These are phyloP conservation scores for Pteruthius melanotis DNA, from an alignment of 2,113 vertebrate species.

Conservation along the genomic window DNA sequence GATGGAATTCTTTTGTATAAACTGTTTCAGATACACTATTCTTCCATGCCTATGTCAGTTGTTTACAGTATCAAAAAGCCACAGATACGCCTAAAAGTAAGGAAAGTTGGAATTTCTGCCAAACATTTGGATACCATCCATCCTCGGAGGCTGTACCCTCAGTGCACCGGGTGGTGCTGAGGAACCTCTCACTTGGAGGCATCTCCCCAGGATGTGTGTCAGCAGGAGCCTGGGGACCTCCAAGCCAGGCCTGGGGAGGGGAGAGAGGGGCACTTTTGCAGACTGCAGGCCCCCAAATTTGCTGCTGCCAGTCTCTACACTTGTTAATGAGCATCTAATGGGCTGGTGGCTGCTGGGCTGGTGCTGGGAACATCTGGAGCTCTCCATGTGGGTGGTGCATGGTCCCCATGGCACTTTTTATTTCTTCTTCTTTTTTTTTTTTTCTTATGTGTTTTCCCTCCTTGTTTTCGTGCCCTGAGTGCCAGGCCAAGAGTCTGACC, in stretches of 20 bases:
- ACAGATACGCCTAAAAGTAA: conserved; percentile 73
- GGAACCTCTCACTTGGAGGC: conserved; percentile 45
- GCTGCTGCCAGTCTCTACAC: conserved; percentile 14
- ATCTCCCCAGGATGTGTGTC: conserved; percentile 22
- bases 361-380: conserved; percentile 33
- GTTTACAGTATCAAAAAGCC: conserved; percentile 76
- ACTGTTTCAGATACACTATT: conserved; percentile 75
- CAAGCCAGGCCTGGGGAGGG: conserved; percentile 5
- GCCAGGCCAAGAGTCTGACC: neutral
- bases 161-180: conserved; percentile 41
- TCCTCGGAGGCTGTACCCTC: conserved; percentile 51
- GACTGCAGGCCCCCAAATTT: neutral
- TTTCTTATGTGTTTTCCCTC: neutral
- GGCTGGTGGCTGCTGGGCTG: conserved; percentile 12
- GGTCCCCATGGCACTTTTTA: neutral
- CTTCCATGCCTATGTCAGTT: conserved; percentile 71
- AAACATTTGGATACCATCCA: conserved; percentile 73
- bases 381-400: conserved; percentile 18
- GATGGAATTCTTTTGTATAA: conserved; percentile 77
- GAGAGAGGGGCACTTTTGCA: neutral
- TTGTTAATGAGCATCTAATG: conserved; percentile 18
- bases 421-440: neutral
- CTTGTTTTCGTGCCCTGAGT: neutral
- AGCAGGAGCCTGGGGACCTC: neutral
- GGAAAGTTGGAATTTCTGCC: conserved; percentile 69